These are phyloP conservation scores for Oasisia sp. DNA, from an alignment of 2,888 invertebrate species.

Conservation along the genomic window DNA sequence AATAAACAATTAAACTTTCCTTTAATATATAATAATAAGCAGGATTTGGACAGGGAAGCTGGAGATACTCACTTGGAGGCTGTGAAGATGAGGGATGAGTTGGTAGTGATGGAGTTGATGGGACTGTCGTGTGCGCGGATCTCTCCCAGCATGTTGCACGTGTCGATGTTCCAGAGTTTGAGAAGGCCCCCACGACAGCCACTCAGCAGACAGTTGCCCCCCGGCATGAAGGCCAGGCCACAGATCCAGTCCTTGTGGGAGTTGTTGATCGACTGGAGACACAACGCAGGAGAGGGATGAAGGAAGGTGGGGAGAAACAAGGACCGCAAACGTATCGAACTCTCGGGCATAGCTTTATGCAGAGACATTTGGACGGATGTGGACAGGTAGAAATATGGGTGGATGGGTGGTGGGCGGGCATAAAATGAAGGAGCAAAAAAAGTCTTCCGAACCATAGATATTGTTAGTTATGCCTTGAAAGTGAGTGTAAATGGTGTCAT, in stretches of 20 bases:
- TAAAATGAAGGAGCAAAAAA: too few species aligned
- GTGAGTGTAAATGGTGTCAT: too few species aligned
- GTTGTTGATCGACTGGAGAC: slow-evolving; percentile 75
- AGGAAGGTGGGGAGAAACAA: not conserved
- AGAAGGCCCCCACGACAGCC: slow-evolving; percentile 82
- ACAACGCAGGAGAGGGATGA: not conserved
- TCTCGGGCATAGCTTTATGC: too few species aligned
- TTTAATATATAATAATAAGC: too few species aligned
- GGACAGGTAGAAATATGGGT: too few species aligned
- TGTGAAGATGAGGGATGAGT: slow-evolving; percentile 77
- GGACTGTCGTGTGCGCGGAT: slow-evolving; percentile 76
- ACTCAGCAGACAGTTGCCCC: slow-evolving; percentile 73
- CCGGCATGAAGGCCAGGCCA: slow-evolving; percentile 74
- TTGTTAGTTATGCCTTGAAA: too few species aligned
- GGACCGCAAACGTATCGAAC: too few species aligned
- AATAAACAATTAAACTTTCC: too few species aligned
- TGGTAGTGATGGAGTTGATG: slow-evolving; percentile 77
- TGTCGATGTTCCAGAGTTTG: slow-evolving; percentile 80
- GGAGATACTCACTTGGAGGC: slow-evolving; percentile 81
- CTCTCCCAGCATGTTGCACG: slow-evolving; percentile 75
- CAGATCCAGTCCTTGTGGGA: slow-evolving; percentile 90
- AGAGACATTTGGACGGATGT: too few species aligned
- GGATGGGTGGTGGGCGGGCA: too few species aligned
- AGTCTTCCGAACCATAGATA: too few species aligned
- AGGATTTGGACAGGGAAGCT: not conserved